These are phyloP conservation scores for Atopsyche davidsoni DNA, from an alignment of 1,140 invertebrate species.

Conservation along the genomic window DNA sequence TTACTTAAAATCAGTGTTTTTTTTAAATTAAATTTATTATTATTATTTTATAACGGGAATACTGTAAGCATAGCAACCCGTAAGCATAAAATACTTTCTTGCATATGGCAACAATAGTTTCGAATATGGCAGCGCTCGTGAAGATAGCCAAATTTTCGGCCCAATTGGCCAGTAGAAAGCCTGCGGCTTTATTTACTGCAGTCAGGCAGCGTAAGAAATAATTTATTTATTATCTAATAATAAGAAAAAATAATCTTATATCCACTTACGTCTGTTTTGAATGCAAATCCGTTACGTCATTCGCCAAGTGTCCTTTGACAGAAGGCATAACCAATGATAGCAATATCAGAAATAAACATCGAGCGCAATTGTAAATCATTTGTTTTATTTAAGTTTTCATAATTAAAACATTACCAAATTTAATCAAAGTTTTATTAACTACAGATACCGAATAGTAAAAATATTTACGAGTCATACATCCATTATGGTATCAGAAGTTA, in stretches of 20 bases:
- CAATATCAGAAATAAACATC: not conserved
- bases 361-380: not conserved
- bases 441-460: not conserved
- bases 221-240: not conserved
- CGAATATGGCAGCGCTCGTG: slow-evolving; percentile 14
- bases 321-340: not conserved
- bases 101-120: not conserved
- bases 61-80: too few species aligned
- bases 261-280: not conserved
- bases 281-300: slow-evolving; percentile 13
- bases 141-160: slow-evolving; percentile 14
- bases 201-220: slow-evolving; percentile 14
- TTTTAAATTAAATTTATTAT: too few species aligned
- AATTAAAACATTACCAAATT: not conserved
- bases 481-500: not conserved
- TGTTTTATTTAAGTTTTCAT: not conserved
- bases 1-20: too few species aligned
- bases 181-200: slow-evolving; percentile 3
- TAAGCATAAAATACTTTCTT: too few species aligned
- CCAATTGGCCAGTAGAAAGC: slow-evolving; percentile 8
- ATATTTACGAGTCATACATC: not conserved
- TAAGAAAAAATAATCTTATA: not conserved
- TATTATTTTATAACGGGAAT: too few species aligned
- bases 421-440: not conserved
- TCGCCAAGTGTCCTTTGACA: not conserved